phyloP scores from a whole-genome alignment of 2,888 invertebrate genomes.

The Prosopocoilus inquinatus region DNA sequence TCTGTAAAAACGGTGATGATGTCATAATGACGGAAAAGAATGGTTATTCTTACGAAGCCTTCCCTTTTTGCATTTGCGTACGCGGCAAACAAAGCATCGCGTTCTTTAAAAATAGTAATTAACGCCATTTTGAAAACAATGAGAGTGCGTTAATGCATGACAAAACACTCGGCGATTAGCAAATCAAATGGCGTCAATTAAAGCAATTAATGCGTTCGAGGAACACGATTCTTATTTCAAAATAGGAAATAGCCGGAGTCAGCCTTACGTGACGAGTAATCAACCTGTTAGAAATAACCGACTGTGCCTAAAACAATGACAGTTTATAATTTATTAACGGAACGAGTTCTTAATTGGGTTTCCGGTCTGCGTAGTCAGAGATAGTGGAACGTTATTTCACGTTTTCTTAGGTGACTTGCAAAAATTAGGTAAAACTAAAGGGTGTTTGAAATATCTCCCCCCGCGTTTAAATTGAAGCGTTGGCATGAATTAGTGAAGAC shows the following conservation, averaged over 20 bases:
- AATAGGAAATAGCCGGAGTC: constrained; percentile 17
- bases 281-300: constrained; percentile 10
- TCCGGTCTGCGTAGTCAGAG: constrained; percentile 24
- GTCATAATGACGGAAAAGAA: too few species aligned
- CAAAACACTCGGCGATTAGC: constrained; percentile 11
- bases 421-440: neutral
- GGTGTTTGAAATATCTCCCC: neutral
- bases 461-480: neutral
- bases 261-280: constrained; percentile 13
- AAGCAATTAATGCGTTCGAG: constrained; percentile 22
- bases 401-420: constrained; percentile 11
- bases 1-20: too few species aligned
- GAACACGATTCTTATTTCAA: constrained; percentile 31
- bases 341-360: constrained; percentile 32
- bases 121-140: constrained; percentile 13
- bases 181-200: constrained; percentile 10
- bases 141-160: constrained; percentile 8
- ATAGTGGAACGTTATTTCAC: constrained; percentile 15
- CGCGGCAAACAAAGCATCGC: constrained; percentile 32
- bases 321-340: constrained; percentile 32
- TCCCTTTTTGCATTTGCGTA: constrained; percentile 16
- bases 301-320: constrained; percentile 28
- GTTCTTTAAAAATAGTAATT: constrained; percentile 25
- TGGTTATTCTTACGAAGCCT: too few species aligned
- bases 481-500: neutral